Evolutionary conservation across 2,888 invertebrate species (phyloP).

Genomic region (Cantharis nigra): DNA sequence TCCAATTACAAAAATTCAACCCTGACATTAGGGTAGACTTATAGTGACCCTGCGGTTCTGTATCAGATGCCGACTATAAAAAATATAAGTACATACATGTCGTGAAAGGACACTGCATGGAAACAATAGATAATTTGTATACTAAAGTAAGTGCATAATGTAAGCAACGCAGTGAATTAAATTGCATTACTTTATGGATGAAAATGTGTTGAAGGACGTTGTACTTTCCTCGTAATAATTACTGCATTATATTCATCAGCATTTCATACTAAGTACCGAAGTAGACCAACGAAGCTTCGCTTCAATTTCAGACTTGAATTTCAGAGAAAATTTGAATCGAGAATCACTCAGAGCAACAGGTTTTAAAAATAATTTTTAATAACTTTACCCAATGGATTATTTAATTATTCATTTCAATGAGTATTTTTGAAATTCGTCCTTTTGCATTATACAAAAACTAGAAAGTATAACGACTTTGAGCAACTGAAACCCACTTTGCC

Average conservation of each 20-base stretch:
- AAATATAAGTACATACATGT: constrained; percentile 29
- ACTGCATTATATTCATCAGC: neutral
- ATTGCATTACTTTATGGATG: neutral
- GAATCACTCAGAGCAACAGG: too few species aligned
- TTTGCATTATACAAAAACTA: too few species aligned
- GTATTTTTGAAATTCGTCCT: too few species aligned
- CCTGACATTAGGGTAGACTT: constrained; percentile 19
- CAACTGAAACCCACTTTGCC: too few species aligned
- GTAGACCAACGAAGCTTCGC: neutral
- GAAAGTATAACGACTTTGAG: too few species aligned
- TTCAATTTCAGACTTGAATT: neutral
- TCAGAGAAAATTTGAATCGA: neutral
- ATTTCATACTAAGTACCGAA: neutral
- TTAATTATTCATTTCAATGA: too few species aligned
- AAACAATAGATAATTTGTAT: constrained; percentile 40
- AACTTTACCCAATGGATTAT: too few species aligned
- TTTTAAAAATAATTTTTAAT: too few species aligned
- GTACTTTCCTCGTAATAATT: neutral
- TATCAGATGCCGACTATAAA: constrained; percentile 26
- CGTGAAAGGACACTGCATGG: constrained; percentile 39
- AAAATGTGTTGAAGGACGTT: neutral
- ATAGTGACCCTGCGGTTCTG: constrained; percentile 22
- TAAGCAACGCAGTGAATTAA: constrained; percentile 22
- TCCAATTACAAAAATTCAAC: constrained; percentile 7
- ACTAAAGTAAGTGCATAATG: constrained; percentile 32